Base-by-base conservation (phyloP, 2,888 invertebrate genomes). In the Agrotis puta region DNA sequence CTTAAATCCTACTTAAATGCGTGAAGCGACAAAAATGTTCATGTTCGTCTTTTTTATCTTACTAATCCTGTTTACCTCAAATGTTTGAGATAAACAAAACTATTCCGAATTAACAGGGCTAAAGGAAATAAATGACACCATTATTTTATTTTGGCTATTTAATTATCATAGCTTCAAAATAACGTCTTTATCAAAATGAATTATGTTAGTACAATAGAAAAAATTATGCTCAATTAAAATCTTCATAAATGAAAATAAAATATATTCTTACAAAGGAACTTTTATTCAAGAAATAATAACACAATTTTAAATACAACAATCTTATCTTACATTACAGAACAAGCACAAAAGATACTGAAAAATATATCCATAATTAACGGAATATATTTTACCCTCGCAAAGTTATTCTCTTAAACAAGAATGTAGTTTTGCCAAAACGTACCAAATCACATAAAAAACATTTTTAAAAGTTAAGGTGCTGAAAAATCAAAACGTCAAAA, bases 231-330 rank as follows among this genome's bases (percentile, higher is more conserved):
- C 43, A 20, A 39, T 48, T 27, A 14, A 43, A 70, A 33, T 16
- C 27, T 24, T 20, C 50, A 3, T n/a, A 20, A 33, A 39, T n/a
- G 45, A 64, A 51, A 51, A 45, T 18, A 47, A 61, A 65, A 74
- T 58, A 73, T 24, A 74, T 53, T 65, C n/a, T 45, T 63, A 74
- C 2, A 24, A 53, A 75, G 75, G 64, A 68, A 64, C 81, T 67
- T 77, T 80, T 22, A 67, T 20, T 22, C 18, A 58, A 64, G 20
- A 54, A 63, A 62, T 57, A 65, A 53, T 73, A 45, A 54, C 20
- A 54, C 54, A 45, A 50, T 56, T 65, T 57, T 33, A 54, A 72
- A 79, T 54, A 50, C 13, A 53, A 63, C 33, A n/a, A 33, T 66
- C 18, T 27, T 58, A 63, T 3, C 47, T 20, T 33, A 61, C 0